phyloP scores from a whole-genome alignment of 2,888 invertebrate genomes.

The Caenorhabditis sulstoni region DNA sequence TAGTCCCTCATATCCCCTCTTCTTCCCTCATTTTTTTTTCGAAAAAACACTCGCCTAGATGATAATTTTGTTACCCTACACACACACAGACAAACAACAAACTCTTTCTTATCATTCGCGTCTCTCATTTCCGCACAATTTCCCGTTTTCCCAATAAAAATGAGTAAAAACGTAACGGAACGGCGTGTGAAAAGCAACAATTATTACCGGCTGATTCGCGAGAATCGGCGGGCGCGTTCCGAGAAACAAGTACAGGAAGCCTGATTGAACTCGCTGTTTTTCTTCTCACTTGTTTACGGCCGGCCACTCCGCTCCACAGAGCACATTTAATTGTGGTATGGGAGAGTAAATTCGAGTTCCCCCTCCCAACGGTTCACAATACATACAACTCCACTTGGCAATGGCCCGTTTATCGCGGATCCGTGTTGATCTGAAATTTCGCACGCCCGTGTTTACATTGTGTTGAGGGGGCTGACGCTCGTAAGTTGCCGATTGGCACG shows the following conservation, averaged over 20 bases:
- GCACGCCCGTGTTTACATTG: no score
- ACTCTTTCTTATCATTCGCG: slow-evolving; percentile 26
- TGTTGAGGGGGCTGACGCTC: neutral
- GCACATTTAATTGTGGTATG: slow-evolving; percentile 20
- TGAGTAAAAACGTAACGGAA: neutral
- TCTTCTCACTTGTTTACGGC: slow-evolving; percentile 14
- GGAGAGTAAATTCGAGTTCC: neutral
- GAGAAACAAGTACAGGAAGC: slow-evolving; percentile 9
- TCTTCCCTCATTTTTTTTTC: neutral
- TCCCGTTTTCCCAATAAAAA: slow-evolving; percentile 15
- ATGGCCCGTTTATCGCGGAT: no score
- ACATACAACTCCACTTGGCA: no score
- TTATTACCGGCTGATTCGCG: neutral
- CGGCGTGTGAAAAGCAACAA: neutral
- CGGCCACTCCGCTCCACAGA: neutral
- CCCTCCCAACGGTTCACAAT: no score
- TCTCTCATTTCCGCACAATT: slow-evolving; percentile 14
- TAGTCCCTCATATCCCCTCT: slow-evolving; percentile 6
- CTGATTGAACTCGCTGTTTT: slow-evolving; percentile 16
- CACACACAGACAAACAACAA: no score
- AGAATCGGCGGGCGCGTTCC: neutral
- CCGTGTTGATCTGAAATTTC: neutral
- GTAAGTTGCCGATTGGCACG: slow-evolving; percentile 1
- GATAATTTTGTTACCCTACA: slow-evolving; percentile 35
- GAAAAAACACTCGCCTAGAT: slow-evolving; percentile 38